These are phyloP conservation scores for Sus scrofa DNA, from an alignment of 2,113 vertebrate species.

Conservation along the genomic window DNA sequence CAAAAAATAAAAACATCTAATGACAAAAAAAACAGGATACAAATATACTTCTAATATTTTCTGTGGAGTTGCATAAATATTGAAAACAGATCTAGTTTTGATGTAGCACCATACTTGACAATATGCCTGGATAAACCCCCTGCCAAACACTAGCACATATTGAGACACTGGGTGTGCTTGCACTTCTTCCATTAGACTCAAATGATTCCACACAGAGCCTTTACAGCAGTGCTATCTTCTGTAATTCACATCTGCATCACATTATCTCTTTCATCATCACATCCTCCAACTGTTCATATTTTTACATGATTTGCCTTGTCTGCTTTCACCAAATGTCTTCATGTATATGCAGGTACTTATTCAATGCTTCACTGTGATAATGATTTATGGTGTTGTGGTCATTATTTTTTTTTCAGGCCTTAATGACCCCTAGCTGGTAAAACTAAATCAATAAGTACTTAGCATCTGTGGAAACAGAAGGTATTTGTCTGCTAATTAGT, in stretches of 20 bases:
- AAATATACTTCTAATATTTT: background rate
- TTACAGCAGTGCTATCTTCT: fast-evolving
- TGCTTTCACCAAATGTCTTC: background rate
- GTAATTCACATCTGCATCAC: background rate
- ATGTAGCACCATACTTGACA: background rate
- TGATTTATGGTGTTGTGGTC: conserved; percentile 75
- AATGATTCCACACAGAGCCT: background rate
- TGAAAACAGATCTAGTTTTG: background rate
- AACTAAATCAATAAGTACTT: conserved; percentile 74
- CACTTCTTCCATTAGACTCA: background rate
- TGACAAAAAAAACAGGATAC: background rate
- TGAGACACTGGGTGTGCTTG: background rate
- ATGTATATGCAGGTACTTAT: conserved; percentile 41
- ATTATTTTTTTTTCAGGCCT: conserved; percentile 47
- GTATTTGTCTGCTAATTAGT: conserved; percentile 69
- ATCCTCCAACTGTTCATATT: background rate
- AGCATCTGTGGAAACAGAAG: conserved; percentile 79
- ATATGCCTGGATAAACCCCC: no score
- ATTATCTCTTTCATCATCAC: background rate
- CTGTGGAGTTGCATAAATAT: background rate
- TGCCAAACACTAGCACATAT: background rate
- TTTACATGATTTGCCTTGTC: background rate
- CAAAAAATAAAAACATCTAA: background rate
- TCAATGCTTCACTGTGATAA: conserved; percentile 49
- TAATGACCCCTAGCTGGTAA: conserved; percentile 76